These are phyloP conservation scores for Amblyteles armatorius DNA, from an alignment of 2,888 invertebrate genomes.

Conservation along the genomic window DNA sequence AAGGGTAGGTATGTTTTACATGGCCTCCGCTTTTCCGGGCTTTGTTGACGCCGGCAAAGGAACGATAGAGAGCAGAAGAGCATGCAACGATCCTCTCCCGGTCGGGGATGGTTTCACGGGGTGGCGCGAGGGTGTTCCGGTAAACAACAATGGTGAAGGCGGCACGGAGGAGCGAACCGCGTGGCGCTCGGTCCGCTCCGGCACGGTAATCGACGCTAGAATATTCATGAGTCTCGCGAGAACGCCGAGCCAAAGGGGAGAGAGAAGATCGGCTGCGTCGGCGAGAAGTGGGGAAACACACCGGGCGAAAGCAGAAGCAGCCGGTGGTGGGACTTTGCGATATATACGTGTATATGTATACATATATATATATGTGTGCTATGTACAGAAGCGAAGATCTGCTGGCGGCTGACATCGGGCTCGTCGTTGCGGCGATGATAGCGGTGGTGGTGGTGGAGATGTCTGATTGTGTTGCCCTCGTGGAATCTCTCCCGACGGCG, in stretches of 20 bases:
- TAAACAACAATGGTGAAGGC: constrained; percentile 72
- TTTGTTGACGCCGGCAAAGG: constrained; percentile 54
- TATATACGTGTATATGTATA: constrained; percentile 7
- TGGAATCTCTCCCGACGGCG: constrained; percentile 37
- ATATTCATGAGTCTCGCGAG: constrained; percentile 76
- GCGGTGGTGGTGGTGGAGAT: constrained; percentile 14
- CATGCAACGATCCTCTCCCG: constrained; percentile 55
- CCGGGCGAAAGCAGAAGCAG: constrained; percentile 45
- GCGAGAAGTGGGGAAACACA: constrained; percentile 49
- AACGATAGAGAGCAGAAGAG: constrained; percentile 51
- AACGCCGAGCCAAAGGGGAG: constrained; percentile 55
- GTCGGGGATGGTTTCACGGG: constrained; percentile 53
- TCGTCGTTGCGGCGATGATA: constrained; percentile 19
- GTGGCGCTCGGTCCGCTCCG: constrained; percentile 55
- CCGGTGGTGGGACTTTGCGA: constrained; percentile 29
- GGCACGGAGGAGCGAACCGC: constrained; percentile 41
- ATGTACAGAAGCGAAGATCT: constrained; percentile 11
- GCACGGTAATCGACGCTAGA: constrained; percentile 75
- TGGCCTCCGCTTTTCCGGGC: constrained; percentile 59
- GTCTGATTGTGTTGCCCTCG: constrained; percentile 18
- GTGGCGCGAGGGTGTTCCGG: constrained; percentile 64
- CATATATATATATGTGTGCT: background rate
- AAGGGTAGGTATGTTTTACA: constrained; percentile 61
- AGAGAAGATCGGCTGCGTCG: constrained; percentile 49
- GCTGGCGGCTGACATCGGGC: constrained; percentile 27